Conservation (phyloP, 2,113 vertebrate species). For the Oryzias melastigma region DNA sequence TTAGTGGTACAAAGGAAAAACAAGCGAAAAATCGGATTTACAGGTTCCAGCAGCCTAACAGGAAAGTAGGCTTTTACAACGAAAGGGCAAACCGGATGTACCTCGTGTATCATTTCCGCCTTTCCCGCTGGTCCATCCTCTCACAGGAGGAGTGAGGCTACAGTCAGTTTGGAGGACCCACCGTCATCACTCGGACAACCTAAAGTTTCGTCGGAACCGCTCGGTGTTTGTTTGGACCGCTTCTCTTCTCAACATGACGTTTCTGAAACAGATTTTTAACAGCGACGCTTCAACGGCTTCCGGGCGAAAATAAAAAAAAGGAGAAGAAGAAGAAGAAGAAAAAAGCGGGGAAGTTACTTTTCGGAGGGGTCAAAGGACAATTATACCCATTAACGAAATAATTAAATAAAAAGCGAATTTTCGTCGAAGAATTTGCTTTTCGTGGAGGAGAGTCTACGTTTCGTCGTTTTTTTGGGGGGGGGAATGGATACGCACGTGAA, state of each 20-base stretch:
- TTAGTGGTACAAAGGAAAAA: too few relatives aligned
- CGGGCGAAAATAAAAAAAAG: conserved; percentile 59
- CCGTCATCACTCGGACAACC: conserved; percentile 9
- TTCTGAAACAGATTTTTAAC: not conserved
- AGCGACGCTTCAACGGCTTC: conserved; percentile 3
- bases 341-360: conserved; percentile 54
- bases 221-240: not conserved
- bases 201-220: conserved; percentile 13
- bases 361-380: conserved; percentile 15
- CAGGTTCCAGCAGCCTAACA: too few relatives aligned
- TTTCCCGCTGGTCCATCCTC: conserved; percentile 13
- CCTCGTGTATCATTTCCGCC: accelerated
- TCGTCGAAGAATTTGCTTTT: not conserved
- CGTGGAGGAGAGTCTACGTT: conserved; percentile 1
- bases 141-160: conserved; percentile 37
- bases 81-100: conserved; percentile 8
- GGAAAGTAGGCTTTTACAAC: conserved; percentile 33
- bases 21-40: too few relatives aligned
- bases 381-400: conserved; percentile 29
- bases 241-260: conserved; percentile 12
- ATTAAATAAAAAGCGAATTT: conserved; percentile 30
- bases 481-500: conserved; percentile 80
- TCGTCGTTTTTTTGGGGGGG: conserved; percentile 1
- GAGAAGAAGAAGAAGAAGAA: conserved; percentile 2
- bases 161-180: conserved; percentile 14